Conservation (phyloP, 1,140 invertebrate species). For the Ips nitidus region DNA sequence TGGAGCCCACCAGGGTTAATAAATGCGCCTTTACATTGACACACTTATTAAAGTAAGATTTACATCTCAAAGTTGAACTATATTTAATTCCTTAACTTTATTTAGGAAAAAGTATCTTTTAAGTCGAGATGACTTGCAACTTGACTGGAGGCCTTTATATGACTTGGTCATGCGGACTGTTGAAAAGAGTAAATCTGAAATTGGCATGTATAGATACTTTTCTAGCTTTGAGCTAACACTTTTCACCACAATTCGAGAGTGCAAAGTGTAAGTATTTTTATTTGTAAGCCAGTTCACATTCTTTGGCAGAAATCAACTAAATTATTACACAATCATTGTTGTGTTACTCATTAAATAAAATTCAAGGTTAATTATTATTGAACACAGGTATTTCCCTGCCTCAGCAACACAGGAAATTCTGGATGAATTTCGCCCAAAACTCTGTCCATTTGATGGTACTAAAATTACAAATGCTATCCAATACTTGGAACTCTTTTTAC, state of each 20-base stretch:
- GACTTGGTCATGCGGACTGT: constrained; percentile 58
- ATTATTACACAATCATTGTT: background rate
- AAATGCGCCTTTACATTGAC: constrained; percentile 65
- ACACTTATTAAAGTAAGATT: constrained; percentile 59
- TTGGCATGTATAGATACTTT: constrained; percentile 66
- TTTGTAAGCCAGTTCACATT: background rate
- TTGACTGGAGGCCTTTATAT: constrained; percentile 88
- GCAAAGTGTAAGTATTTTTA: constrained; percentile 54
- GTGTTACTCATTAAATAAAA: background rate
- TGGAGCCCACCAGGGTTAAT: constrained; percentile 72
- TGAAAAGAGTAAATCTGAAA: constrained; percentile 50
- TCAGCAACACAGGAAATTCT: constrained; percentile 85
- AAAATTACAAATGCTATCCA: constrained; percentile 63
- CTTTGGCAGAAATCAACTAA: background rate
- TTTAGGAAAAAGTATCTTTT: constrained; percentile 74
- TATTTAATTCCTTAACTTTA: background rate
- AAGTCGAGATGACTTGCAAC: constrained; percentile 73
- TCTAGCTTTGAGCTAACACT: constrained; percentile 56
- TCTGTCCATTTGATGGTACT: constrained; percentile 68
- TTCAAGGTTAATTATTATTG: background rate
- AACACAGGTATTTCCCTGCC: constrained; percentile 70
- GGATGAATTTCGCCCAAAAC: constrained; percentile 74
- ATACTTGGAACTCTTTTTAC: constrained; percentile 75
- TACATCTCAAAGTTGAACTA: background rate
- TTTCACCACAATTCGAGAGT: constrained; percentile 54